Base-by-base conservation (phyloP, 2,113 vertebrate genomes). In the Barbus barbus region DNA sequence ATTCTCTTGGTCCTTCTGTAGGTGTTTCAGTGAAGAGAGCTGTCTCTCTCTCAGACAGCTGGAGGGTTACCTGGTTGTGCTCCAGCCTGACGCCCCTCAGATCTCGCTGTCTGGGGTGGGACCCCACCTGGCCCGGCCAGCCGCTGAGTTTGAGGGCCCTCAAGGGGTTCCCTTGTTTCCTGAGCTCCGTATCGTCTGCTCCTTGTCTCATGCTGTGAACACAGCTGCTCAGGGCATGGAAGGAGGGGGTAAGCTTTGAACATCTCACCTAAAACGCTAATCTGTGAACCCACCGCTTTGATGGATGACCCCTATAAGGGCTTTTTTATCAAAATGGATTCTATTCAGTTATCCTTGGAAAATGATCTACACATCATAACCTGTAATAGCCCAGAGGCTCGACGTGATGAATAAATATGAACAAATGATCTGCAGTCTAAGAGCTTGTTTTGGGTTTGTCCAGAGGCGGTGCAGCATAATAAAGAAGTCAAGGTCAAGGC, bases 11-110 rank as follows among this genome's bases (percentile, higher is more conserved):
- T 89, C 31, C 65, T 80, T 31, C 78, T 6, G 58, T 79, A 99
- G 98, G 91, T 99, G 98, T 91, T 98, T 97, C 94, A 98, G 95
- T 6, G 98, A 99, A 89, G 98, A 99, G 89, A 97, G 96, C 87
- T 99, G 98, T 53, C 94, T 99, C 85, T 96, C 97, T 67, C 96
- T 99, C 81, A 96, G 96, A 1, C 96, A 96, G 85, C 94, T 99
- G 84, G 97, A 99, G 87, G 98, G 97, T 60, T 99, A 98, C 3
- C 95, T 99, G 89, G 97, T 98, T 88, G 98, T 99, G 38, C 96
- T 99, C 11, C 97, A 98, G 92, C 97, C 98, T 0, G 98, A 99
- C 2, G 98, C 97, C 22, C 98, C 98, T 22, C 98, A 98, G 92
- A 99, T 99, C 91, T 95, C 96, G 14, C 91, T 99, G 65, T 97